phyloP scores from a whole-genome alignment of 2,888 invertebrate species.

The Fragum fragum region DNA sequence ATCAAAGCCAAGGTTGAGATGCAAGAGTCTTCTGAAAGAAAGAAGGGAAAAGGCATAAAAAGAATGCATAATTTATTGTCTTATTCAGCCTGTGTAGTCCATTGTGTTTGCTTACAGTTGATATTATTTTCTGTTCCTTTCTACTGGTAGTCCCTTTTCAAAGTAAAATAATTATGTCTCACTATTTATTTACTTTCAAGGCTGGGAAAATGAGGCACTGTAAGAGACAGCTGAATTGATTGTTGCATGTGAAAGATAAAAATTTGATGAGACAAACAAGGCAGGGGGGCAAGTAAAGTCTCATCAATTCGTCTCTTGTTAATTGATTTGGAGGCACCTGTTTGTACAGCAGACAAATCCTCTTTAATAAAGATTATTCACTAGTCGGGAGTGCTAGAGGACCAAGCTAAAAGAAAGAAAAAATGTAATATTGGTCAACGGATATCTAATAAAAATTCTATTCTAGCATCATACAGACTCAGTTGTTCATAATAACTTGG shows the following conservation, averaged over 20 bases:
- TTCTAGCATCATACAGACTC: too few species aligned
- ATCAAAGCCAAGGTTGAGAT: too few species aligned
- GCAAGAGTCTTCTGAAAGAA: too few species aligned
- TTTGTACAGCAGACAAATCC: background rate
- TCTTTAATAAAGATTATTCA: background rate
- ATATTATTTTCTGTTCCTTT: too few species aligned
- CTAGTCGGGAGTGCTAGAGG: background rate
- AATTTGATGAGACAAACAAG: constrained; percentile 27
- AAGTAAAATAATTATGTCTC: too few species aligned
- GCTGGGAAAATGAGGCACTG: constrained; percentile 1
- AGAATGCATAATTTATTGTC: too few species aligned
- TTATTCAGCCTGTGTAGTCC: too few species aligned
- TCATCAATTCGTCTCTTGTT: constrained; percentile 11
- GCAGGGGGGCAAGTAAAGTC: background rate
- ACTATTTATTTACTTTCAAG: constrained; percentile 5
- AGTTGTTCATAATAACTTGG: background rate
- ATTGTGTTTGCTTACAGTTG: too few species aligned
- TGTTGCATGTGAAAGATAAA: background rate
- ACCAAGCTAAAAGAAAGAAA: background rate
- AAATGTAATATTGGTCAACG: background rate
- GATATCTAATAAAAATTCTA: background rate
- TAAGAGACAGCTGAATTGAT: background rate
- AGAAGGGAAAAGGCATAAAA: too few species aligned
- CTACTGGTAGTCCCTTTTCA: too few species aligned
- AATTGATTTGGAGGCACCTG: background rate